Evolutionary conservation across 1,140 invertebrate species (phyloP).

Genomic region (Colletes latitarsis): DNA sequence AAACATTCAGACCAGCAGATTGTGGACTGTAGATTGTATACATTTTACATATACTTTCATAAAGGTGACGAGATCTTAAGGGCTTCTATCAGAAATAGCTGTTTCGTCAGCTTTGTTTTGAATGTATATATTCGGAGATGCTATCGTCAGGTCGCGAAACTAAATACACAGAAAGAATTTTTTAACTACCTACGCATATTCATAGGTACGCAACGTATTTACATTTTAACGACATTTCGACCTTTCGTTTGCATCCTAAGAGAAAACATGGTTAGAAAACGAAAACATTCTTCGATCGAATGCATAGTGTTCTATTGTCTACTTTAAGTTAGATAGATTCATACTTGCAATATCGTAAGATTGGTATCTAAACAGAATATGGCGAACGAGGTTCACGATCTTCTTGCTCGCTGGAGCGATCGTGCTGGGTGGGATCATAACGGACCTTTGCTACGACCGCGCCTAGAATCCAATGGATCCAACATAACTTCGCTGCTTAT

Average conservation of each 20-base stretch:
- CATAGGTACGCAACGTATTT: not conserved
- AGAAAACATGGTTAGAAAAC: not conserved
- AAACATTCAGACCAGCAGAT: not conserved
- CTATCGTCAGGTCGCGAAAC: not conserved
- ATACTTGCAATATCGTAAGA: not conserved
- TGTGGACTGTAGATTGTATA: too few relatives aligned
- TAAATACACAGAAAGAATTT: not conserved
- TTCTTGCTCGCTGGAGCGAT: slow-evolving; percentile 62
- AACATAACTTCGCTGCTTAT: slow-evolving; percentile 56
- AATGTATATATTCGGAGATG: not conserved
- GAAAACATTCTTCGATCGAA: not conserved
- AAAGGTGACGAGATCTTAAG: not conserved
- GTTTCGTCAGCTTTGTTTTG: not conserved
- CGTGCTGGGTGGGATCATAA: slow-evolving; percentile 70
- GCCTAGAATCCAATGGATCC: slow-evolving; percentile 73
- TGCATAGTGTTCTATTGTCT: not conserved
- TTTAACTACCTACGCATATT: not conserved
- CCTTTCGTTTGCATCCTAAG: not conserved
- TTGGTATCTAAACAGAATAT: slow-evolving; percentile 8
- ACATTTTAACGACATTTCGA: too few relatives aligned
- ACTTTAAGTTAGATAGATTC: not conserved
- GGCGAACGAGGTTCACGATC: slow-evolving; percentile 26
- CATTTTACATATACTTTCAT: not conserved
- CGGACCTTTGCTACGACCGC: slow-evolving; percentile 70
- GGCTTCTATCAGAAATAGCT: not conserved